Percentiles rank a stretch among this genome's conserved stretches.
Evolutionary conservation across 2,888 invertebrate genomes (phyloP).

Genomic region (Nycteola revayana): DNA sequence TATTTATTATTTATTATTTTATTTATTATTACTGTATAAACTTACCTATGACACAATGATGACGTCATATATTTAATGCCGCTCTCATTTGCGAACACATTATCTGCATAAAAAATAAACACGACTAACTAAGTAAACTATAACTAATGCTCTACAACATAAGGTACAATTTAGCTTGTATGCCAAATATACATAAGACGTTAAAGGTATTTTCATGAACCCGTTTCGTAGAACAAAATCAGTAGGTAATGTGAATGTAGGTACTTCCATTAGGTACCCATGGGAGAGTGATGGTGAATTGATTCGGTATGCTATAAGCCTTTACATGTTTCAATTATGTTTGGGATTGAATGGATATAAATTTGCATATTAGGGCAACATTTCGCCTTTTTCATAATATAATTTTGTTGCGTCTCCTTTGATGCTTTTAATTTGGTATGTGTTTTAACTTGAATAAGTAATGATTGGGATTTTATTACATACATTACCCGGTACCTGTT

Average conservation of each 20-base stretch:
- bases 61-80: slow-evolving; percentile 31
- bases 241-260: slow-evolving; percentile 17
- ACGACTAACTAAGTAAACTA: slow-evolving; percentile 6
- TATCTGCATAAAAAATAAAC: slow-evolving; percentile 25
- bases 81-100: slow-evolving; percentile 29
- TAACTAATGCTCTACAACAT: not conserved
- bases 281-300: slow-evolving; percentile 27
- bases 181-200: slow-evolving; percentile 12
- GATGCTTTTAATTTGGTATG: too few species aligned
- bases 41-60: slow-evolving; percentile 14
- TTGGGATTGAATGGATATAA: slow-evolving; percentile 5
- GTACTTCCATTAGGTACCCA: slow-evolving; percentile 21
- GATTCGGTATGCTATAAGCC: slow-evolving; percentile 26
- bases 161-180: slow-evolving; percentile 14
- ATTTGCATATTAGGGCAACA: not conserved
- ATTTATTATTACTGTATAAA: slow-evolving; percentile 20
- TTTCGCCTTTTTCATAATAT: not conserved
- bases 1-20: too few species aligned
- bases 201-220: slow-evolving; percentile 20
- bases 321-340: slow-evolving; percentile 28
- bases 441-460: too few species aligned
- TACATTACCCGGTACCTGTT: too few species aligned
- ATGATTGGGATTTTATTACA: too few species aligned
- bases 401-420: too few species aligned
- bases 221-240: slow-evolving; percentile 21